Conservation (phyloP, 2,888 invertebrate species). For the Octonoba sinensis region DNA sequence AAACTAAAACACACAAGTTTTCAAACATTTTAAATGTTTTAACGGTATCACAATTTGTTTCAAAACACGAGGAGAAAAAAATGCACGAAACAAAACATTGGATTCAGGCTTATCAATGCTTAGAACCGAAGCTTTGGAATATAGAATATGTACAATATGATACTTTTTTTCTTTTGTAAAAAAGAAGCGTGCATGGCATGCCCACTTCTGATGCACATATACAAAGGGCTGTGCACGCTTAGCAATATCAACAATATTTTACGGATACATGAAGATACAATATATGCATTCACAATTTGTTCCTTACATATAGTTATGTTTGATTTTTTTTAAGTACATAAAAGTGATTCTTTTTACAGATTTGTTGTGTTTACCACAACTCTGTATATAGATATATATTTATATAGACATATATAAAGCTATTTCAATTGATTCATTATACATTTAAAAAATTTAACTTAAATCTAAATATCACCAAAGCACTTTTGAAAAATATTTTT, state of each 20-base stretch:
- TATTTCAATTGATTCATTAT: too few species aligned
- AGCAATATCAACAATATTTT: slow-evolving; percentile 45
- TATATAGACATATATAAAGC: slow-evolving; percentile 34
- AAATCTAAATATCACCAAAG: too few species aligned
- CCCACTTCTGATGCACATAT: slow-evolving; percentile 44
- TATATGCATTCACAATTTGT: slow-evolving; percentile 51
- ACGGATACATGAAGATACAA: slow-evolving; percentile 59
- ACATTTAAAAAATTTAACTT: too few species aligned
- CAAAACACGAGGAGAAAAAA: background rate
- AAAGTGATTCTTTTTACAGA: slow-evolving; percentile 52
- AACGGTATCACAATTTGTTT: slow-evolving; percentile 3
- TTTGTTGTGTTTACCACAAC: slow-evolving; percentile 55
- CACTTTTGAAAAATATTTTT: too few species aligned
- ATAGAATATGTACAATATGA: slow-evolving; percentile 53
- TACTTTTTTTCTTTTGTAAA: slow-evolving; percentile 43
- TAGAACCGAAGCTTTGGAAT: slow-evolving; percentile 14
- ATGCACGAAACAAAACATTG: background rate
- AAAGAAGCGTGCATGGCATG: slow-evolving; percentile 57
- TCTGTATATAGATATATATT: slow-evolving; percentile 28
- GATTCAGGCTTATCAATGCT: slow-evolving; percentile 5
- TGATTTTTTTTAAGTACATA: slow-evolving; percentile 60
- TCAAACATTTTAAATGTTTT: background rate
- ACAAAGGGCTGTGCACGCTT: slow-evolving; percentile 46
- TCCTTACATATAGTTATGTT: slow-evolving; percentile 57
- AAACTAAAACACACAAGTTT: too few species aligned